Evolutionary conservation across 2,797 vertebrate genomes (phyloP).

Genomic region (Oceanodroma leucorhoa): DNA sequence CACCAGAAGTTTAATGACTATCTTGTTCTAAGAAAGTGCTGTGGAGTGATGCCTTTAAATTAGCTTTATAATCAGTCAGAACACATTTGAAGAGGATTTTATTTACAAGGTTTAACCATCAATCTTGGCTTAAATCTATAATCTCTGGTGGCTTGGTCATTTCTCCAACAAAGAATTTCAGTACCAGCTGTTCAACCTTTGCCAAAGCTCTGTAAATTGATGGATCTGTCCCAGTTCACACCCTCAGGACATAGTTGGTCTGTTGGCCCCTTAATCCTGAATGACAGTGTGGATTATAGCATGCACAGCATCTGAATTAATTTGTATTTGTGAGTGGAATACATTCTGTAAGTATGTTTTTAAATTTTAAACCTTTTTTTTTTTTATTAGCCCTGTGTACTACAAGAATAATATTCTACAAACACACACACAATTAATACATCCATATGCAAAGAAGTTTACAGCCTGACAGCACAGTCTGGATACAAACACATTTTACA

Average conservation of each 20-base stretch:
- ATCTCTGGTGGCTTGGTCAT: slow-evolving; percentile 24
- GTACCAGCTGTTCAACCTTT: slow-evolving; percentile 20
- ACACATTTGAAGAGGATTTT: slow-evolving; percentile 32
- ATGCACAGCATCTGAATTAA: slow-evolving; percentile 13
- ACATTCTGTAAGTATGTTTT: neutral
- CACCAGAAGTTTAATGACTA: slow-evolving; percentile 29
- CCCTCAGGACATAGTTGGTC: neutral
- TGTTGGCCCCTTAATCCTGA: slow-evolving; percentile 22
- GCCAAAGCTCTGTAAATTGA: slow-evolving; percentile 36
- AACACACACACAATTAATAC: neutral
- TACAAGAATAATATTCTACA: neutral
- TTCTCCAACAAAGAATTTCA: slow-evolving; percentile 15
- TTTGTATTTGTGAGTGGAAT: neutral
- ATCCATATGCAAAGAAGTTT: neutral
- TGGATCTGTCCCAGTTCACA: slow-evolving; percentile 34
- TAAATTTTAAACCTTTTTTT: neutral
- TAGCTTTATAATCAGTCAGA: slow-evolving; percentile 32
- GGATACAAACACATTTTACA: neutral
- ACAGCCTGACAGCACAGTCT: neutral
- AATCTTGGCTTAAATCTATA: slow-evolving; percentile 33
- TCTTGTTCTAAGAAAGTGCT: slow-evolving; percentile 35
- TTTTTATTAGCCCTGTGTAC: neutral
- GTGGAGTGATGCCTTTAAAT: slow-evolving; percentile 28
- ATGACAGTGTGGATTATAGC: slow-evolving; percentile 32
- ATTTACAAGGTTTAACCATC: slow-evolving; percentile 27